These are phyloP conservation scores for Trachurus trachurus DNA, from an alignment of 2,797 vertebrate species.

Conservation along the genomic window DNA sequence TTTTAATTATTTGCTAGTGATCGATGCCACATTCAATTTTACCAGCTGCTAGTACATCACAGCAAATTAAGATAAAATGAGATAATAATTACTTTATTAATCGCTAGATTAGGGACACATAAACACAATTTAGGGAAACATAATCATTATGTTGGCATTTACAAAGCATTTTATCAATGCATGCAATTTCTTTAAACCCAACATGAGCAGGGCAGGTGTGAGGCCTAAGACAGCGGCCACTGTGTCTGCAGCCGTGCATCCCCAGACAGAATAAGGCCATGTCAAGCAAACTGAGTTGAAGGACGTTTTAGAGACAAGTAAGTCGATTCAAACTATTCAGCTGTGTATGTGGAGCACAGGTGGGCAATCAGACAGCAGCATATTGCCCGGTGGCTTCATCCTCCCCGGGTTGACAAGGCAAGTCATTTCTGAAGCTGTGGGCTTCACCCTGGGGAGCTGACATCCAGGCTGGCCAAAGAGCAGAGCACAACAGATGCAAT, in stretches of 20 bases:
- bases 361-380: conserved; percentile 73
- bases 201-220: not conserved
- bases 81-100: too few species aligned
- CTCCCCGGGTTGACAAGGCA: conserved; percentile 62
- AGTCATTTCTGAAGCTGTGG: conserved; percentile 70
- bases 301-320: conserved; percentile 43
- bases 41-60: not conserved
- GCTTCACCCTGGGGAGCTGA: conserved; percentile 61
- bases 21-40: not conserved
- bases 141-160: not conserved
- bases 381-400: conserved; percentile 70
- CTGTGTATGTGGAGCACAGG: conserved; percentile 62
- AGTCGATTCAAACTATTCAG: conserved; percentile 49
- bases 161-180: not conserved
- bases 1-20: not conserved
- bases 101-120: too few species aligned
- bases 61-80: not conserved
- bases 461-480: conserved; percentile 62
- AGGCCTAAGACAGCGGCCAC: conserved; percentile 4
- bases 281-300: conserved; percentile 35
- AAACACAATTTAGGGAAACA: too few species aligned
- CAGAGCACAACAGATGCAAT: conserved; percentile 64
- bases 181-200: conserved; percentile 15
- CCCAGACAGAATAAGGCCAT: conserved; percentile 25
- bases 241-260: conserved; percentile 29